A percentile compares a stretch with the other conserved stretches of the same genome.
Evolutionary conservation across 1,140 invertebrate genomes (phyloP).

Genomic region (Portunus trituberculatus): DNA sequence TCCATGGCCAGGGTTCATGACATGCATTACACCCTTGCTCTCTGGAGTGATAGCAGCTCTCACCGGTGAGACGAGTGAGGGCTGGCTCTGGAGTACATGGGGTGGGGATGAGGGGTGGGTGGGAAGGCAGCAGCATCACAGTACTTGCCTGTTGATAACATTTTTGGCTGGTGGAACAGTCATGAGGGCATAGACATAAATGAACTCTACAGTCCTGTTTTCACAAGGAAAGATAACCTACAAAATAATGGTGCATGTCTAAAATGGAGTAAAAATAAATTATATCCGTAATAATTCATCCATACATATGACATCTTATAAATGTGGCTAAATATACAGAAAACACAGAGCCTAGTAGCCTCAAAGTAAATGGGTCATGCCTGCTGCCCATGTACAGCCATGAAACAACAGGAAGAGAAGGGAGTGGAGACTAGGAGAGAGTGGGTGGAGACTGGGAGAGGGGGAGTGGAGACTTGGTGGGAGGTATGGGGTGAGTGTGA

Average conservation of each 20-base stretch:
- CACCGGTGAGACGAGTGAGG: background rate
- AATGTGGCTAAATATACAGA: conserved; percentile 75
- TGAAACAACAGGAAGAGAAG: conserved; percentile 13
- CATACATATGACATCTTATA: conserved; percentile 74
- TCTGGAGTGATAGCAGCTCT: background rate
- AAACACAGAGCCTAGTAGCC: conserved; percentile 74
- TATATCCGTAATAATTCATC: conserved; percentile 73
- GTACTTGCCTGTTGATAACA: conserved; percentile 67
- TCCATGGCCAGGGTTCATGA: background rate
- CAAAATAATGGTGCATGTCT: conserved; percentile 70
- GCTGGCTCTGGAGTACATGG: conserved; percentile 1
- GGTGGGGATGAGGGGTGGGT: background rate
- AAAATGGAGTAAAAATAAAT: conserved; percentile 76
- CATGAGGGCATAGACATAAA: conserved; percentile 73
- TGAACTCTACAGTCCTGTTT: conserved; percentile 66
- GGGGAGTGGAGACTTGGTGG: too few relatives aligned
- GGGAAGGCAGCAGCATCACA: conserved; percentile 37
- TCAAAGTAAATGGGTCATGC: conserved; percentile 58
- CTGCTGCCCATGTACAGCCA: conserved; percentile 39
- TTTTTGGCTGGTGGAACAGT: conserved; percentile 73
- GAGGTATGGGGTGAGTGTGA: too few relatives aligned
- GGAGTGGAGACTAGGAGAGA: too few relatives aligned
- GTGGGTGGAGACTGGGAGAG: too few relatives aligned
- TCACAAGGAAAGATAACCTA: conserved; percentile 74
- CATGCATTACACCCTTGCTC: background rate